Conservation (phyloP, 2,113 vertebrate species). For the Suricata suricatta region DNA sequence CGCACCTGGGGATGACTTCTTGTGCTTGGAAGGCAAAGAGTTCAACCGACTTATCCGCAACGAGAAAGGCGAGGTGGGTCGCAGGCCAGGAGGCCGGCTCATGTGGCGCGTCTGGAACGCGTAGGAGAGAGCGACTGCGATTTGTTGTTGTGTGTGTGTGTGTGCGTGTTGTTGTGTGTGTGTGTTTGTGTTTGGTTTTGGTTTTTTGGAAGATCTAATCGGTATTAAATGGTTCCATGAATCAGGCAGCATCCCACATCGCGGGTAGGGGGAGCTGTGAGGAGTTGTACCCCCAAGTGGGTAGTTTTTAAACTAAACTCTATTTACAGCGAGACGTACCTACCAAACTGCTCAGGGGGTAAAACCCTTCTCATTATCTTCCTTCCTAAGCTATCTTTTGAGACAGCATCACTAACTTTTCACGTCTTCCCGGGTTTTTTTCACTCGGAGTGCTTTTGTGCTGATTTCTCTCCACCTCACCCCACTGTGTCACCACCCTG, state of each 20-base stretch:
- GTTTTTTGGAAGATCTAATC: not conserved
- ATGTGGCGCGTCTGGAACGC: not conserved
- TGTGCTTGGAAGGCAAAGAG: slow-evolving; percentile 97
- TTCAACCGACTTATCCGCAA: slow-evolving; percentile 98
- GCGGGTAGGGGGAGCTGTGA: not conserved
- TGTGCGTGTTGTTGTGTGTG: not conserved
- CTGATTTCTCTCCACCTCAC: not conserved
- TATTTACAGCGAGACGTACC: not conserved
- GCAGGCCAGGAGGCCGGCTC: not conserved
- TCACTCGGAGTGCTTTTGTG: not conserved
- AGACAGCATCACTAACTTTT: not conserved
- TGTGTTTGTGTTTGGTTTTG: not conserved
- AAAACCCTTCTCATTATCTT: not conserved
- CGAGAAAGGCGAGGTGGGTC: slow-evolving; percentile 94
- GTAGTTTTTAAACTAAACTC: not conserved
- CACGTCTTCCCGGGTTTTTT: not conserved
- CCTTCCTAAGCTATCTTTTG: not conserved
- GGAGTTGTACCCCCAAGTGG: not conserved
- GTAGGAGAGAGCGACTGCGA: not conserved
- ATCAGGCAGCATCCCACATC: not conserved
- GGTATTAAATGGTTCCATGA: not conserved
- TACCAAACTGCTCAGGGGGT: not conserved
- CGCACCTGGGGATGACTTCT: slow-evolving; percentile 92
- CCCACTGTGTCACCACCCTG: not conserved
- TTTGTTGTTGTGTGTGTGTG: not conserved